phyloP scores from a whole-genome alignment of 1,140 invertebrate genomes.

The Sycophaga agraensis region DNA sequence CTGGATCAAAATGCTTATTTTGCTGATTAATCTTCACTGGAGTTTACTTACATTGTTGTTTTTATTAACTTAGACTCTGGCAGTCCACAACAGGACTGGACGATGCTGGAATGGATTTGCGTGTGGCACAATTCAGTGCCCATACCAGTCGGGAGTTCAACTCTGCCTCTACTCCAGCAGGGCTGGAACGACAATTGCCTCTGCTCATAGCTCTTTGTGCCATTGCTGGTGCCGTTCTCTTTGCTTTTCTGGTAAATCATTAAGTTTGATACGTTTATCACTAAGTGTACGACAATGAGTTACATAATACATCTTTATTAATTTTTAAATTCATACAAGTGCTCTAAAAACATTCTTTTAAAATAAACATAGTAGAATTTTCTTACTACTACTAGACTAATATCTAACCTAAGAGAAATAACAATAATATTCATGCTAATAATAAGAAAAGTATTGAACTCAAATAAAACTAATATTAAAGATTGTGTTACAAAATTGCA shows the following conservation, averaged over 20 bases:
- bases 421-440: no score
- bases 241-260: conserved; percentile 53
- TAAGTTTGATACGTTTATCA: background rate
- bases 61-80: conserved; percentile 42
- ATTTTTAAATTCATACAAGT: no score
- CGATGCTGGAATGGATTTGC: conserved; percentile 59
- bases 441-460: no score
- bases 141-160: conserved; percentile 49
- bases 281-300: no score
- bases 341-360: no score
- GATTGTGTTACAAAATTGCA: conserved; percentile 30
- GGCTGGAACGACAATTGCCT: conserved; percentile 55
- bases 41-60: background rate
- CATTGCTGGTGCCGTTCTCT: conserved; percentile 53
- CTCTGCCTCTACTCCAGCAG: conserved; percentile 47
- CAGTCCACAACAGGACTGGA: conserved; percentile 58
- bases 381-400: no score
- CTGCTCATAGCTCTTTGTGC: conserved; percentile 53
- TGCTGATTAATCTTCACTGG: background rate
- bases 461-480: no score
- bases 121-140: conserved; percentile 48
- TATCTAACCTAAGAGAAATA: no score
- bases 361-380: no score
- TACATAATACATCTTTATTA: no score
- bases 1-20: conserved; percentile 16